Conservation (phyloP, 1,140 invertebrate species). For the Helicoverpa armigera region DNA sequence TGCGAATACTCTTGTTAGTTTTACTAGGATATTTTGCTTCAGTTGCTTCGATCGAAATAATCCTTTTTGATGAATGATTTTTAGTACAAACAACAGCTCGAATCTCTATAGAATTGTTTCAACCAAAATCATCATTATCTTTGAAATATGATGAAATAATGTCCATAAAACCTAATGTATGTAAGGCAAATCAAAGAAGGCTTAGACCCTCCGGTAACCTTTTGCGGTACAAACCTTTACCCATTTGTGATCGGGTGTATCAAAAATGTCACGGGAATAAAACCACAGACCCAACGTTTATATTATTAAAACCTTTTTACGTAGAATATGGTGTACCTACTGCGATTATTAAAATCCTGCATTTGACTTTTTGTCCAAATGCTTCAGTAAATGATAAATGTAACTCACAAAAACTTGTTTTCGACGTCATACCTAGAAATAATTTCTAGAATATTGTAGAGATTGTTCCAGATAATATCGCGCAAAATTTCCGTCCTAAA, state of each 20-base stretch:
- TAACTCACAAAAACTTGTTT: background rate
- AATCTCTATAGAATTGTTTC: no score
- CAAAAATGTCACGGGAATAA: constrained; percentile 34
- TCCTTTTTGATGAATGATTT: no score
- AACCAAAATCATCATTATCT: background rate
- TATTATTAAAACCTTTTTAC: constrained; percentile 27
- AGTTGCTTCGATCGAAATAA: background rate
- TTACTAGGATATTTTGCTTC: background rate
- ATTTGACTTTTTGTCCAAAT: background rate
- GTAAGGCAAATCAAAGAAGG: constrained; percentile 30
- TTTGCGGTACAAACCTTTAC: constrained; percentile 36
- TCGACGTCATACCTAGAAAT: background rate
- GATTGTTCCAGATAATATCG: background rate
- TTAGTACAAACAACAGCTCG: no score
- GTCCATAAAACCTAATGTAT: constrained; percentile 26
- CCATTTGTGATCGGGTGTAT: constrained; percentile 22
- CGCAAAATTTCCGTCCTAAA: constrained; percentile 7
- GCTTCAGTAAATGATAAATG: background rate
- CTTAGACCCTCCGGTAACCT: constrained; percentile 42
- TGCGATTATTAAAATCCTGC: background rate
- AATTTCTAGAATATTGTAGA: background rate
- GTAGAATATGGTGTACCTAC: background rate
- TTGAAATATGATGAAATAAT: background rate
- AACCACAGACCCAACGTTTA: constrained; percentile 29
- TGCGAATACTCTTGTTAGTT: background rate